Percentiles rank a stretch among this genome's conserved stretches.
Conservation (phyloP, 2,113 vertebrate species). For the Naja naja region DNA sequence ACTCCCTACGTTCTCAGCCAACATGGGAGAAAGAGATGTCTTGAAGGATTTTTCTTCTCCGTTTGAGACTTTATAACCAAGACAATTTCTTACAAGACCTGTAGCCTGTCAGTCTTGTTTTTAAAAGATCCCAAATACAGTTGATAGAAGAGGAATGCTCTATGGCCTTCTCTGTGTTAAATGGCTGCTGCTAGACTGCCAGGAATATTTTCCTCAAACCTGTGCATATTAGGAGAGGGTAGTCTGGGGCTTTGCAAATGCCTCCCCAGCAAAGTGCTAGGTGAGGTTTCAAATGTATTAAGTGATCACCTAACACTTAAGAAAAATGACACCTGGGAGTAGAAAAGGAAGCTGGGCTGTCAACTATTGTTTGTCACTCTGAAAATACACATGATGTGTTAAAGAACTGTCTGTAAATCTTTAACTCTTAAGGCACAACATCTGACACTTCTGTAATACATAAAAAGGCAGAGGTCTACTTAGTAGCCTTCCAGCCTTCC, state of each 20-base stretch:
- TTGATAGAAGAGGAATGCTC: not conserved
- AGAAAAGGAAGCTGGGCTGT: constrained; percentile 52
- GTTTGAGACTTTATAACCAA: not conserved
- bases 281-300: constrained; percentile 55
- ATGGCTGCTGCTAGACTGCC: not conserved
- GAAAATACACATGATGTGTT: constrained; percentile 31
- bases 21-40: not conserved
- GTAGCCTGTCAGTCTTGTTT: not conserved
- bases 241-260: constrained; percentile 43
- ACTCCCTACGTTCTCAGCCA: not conserved
- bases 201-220: rapidly evolving
- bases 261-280: not conserved
- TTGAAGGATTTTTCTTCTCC: not conserved
- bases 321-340: constrained; percentile 57
- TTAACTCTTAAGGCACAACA: constrained; percentile 48
- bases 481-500: constrained; percentile 57
- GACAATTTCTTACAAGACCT: not conserved
- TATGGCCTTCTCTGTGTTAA: not conserved
- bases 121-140: rapidly evolving
- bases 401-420: constrained; percentile 60
- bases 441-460: constrained; percentile 46
- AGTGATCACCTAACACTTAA: constrained; percentile 51
- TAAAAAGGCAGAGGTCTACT: constrained; percentile 35
- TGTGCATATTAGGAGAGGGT: not conserved
- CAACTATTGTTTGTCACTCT: constrained; percentile 48